Evolutionary conservation across 2,113 vertebrate genomes (phyloP).

Genomic region (Reinhardtius hippoglossoides): DNA sequence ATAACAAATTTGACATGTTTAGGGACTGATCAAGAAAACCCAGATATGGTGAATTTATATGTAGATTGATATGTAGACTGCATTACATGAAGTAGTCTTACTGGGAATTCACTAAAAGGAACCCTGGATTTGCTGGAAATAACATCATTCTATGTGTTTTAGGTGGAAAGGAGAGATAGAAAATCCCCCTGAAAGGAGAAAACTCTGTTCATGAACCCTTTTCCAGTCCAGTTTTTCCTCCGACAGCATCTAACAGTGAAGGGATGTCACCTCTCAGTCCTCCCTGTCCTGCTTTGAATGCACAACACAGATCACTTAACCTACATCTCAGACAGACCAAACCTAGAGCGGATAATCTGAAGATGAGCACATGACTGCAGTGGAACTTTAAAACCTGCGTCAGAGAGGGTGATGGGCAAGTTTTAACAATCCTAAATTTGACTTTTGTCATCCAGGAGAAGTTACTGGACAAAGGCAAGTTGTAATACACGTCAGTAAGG

Average conservation of each 20-base stretch:
- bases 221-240: not conserved
- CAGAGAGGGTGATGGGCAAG: not conserved
- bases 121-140: too few species aligned
- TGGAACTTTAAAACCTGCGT: not conserved
- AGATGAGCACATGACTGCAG: not conserved
- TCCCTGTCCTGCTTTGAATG: constrained; percentile 7
- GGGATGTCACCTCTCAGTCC: constrained; percentile 6
- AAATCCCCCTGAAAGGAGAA: not conserved
- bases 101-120: too few species aligned
- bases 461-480: not conserved
- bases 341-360: not conserved
- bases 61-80: too few species aligned
- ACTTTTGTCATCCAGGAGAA: not conserved
- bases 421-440: not conserved
- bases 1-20: too few species aligned
- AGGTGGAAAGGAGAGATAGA: too few species aligned
- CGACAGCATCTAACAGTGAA: not conserved
- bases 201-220: too few species aligned
- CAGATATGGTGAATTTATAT: too few species aligned
- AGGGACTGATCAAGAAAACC: too few species aligned
- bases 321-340: not conserved
- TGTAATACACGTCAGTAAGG: not conserved
- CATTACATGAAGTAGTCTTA: too few species aligned
- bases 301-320: constrained; percentile 20
- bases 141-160: not conserved